A percentile compares a stretch with the other conserved stretches of the same genome.
These are phyloP conservation scores for Myotis planiceps DNA, from an alignment of 2,797 vertebrate species.

Conservation along the genomic window DNA sequence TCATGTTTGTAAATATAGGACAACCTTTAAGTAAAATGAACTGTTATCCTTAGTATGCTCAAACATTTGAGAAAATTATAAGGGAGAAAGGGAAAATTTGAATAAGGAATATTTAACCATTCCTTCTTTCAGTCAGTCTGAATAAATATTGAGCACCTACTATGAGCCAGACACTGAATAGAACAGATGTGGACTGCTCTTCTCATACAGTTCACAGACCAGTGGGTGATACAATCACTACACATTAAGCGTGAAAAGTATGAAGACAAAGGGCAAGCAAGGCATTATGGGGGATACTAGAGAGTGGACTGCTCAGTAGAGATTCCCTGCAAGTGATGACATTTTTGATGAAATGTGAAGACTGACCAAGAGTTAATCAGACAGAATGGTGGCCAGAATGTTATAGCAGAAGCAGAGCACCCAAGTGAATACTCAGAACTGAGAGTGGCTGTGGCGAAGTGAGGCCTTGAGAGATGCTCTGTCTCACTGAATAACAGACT, in stretches of 20 bases:
- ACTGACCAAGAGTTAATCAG: background rate
- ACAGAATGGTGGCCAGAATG: background rate
- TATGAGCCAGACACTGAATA: background rate
- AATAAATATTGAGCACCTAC: background rate
- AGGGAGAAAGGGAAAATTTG: background rate
- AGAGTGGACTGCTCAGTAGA: background rate
- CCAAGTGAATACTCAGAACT: background rate
- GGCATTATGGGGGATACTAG: too few relatives aligned
- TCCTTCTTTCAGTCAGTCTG: background rate
- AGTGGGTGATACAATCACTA: background rate
- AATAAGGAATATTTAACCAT: background rate
- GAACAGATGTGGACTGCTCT: background rate
- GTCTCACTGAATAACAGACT: background rate
- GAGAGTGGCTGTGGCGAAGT: background rate
- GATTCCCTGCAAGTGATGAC: background rate
- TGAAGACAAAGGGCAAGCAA: background rate
- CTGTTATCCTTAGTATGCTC: background rate
- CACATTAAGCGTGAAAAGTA: background rate
- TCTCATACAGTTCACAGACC: background rate
- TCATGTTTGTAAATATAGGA: background rate
- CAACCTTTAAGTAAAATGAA: background rate
- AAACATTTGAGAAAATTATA: conserved; percentile 37
- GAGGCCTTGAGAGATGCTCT: background rate
- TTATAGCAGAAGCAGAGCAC: background rate
- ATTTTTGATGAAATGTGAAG: background rate